phyloP scores from a whole-genome alignment of 2,888 invertebrate species.

The Lamproptera curius region DNA sequence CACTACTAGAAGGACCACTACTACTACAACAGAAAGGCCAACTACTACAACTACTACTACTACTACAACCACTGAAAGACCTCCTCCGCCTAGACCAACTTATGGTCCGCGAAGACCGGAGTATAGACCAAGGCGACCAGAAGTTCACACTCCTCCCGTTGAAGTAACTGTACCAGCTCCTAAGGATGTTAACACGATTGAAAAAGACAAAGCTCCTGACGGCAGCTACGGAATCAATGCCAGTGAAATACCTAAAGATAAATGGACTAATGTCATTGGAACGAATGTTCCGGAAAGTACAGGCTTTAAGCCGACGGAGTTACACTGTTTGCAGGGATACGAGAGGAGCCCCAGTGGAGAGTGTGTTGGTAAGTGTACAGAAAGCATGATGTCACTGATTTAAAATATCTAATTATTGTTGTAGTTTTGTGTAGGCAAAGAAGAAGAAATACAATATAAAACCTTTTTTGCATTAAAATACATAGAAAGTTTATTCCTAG shows the following conservation, averaged over 20 bases:
- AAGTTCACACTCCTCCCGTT: slow-evolving; percentile 26
- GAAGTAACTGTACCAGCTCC: slow-evolving; percentile 34
- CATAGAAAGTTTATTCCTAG: too few species aligned
- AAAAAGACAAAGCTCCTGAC: slow-evolving; percentile 37
- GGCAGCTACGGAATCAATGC: slow-evolving; percentile 42
- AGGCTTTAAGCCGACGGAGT: slow-evolving; percentile 45
- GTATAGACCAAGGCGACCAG: slow-evolving; percentile 21
- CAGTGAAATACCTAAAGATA: slow-evolving; percentile 44
- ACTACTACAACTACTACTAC: slow-evolving; percentile 29
- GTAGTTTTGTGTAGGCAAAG: too few species aligned
- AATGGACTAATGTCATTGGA: slow-evolving; percentile 43
- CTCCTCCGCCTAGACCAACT: slow-evolving; percentile 1
- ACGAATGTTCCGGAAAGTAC: slow-evolving; percentile 34
- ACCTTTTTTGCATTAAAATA: too few species aligned
- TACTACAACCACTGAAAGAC: slow-evolving; percentile 28
- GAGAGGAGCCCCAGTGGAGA: slow-evolving; percentile 72
- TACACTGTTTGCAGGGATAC: slow-evolving; percentile 74
- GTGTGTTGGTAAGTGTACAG: slow-evolving; percentile 73
- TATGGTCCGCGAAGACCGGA: slow-evolving; percentile 26
- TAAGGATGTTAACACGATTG: slow-evolving; percentile 31
- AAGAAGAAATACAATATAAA: too few species aligned
- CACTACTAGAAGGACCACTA: slow-evolving; percentile 24
- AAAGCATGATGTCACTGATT: too few species aligned
- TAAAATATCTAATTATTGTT: too few species aligned
- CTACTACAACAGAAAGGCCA: slow-evolving; percentile 20